Evolutionary conservation across 2,888 invertebrate genomes (phyloP), one percentile per base, ranked within the genome.

Genomic region (Periphyllus acericola): DNA sequence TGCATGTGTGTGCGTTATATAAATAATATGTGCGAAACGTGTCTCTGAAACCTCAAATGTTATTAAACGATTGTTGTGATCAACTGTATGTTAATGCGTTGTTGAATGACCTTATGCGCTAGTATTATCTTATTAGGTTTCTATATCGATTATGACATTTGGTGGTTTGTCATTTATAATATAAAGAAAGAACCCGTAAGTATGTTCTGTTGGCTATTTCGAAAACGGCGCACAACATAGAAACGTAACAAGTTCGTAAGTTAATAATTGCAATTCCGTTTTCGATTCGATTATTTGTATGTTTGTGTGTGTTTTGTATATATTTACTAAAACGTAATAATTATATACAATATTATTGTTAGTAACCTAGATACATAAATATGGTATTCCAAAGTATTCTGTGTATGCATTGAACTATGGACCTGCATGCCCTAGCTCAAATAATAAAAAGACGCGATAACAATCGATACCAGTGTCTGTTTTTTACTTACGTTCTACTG

Each of bases 281-380:
- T 36, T 36, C 17, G 34, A 52, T 74, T 36, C 21, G 32, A 11
- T 52, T 3, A 21, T 36, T 1, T 9, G 14, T 29, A 17, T 40
- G 4, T 82, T 3, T 46, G 32, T 34, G 34, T 29, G 40, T 32
- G 17, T 66, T 60, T 68, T 21, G 66, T 72, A 34, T 83, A 19
- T 83, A 72, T 83, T 55, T 83, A 83, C 72, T 36, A 55, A 83
- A 74, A 74, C 71, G 46, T 83, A 81, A 76, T 76, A 66, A 83
- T 83, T 76, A 66, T 75, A 68, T 84, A 32, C 84, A 34, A 84
- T 84, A 84, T 66, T 83, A 72, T 83, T 83, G 84, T 68, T 34
- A 34, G 84, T 86, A 80, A 86, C 86, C 86, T 80, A 86, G 80
- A 80, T 86, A 86, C 86, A 86, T 86, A 86, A 86, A 79, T 85